Evolutionary conservation across 2,888 invertebrate species (phyloP).

Genomic region (Zygothrica quintamaculata): DNA sequence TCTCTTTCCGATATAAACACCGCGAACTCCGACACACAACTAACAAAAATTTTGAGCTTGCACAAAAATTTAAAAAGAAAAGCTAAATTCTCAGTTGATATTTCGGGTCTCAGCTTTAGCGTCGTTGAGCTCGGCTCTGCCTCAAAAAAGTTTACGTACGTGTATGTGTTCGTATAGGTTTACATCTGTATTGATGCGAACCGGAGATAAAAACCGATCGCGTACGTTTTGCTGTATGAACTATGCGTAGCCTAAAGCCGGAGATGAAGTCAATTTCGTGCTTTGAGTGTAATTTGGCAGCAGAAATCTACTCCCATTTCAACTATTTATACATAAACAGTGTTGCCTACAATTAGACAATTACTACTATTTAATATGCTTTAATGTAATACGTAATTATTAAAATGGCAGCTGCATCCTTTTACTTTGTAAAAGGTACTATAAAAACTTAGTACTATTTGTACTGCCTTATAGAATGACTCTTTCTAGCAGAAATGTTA

Average conservation of each 20-base stretch:
- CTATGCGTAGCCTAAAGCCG: not conserved
- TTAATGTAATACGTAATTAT: too few species aligned
- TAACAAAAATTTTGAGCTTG: constrained; percentile 82
- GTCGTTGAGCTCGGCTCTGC: constrained; percentile 55
- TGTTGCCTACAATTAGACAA: constrained; percentile 35
- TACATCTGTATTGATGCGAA: constrained; percentile 24
- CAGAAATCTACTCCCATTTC: too few species aligned
- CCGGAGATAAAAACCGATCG: constrained; percentile 49
- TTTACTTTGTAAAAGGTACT: constrained; percentile 44
- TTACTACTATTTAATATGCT: constrained; percentile 47
- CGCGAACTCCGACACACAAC: constrained; percentile 81
- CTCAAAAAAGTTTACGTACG: constrained; percentile 26
- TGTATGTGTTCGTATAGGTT: constrained; percentile 22
- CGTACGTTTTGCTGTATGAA: constrained; percentile 12
- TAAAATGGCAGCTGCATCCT: too few species aligned
- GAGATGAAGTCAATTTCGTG: too few species aligned
- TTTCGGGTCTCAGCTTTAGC: constrained; percentile 63
- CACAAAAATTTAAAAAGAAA: constrained; percentile 84
- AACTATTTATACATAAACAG: too few species aligned
- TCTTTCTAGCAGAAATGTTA: too few species aligned
- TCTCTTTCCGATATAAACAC: constrained; percentile 51
- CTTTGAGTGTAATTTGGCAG: too few species aligned
- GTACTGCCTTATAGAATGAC: too few species aligned
- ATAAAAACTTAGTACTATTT: constrained; percentile 55
- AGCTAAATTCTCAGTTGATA: constrained; percentile 74